A percentile compares a stretch with the other conserved stretches of the same genome.
These are phyloP conservation scores for Gymnodraco acuticeps DNA, from an alignment of 2,797 vertebrate genomes.

Conservation along the genomic window DNA sequence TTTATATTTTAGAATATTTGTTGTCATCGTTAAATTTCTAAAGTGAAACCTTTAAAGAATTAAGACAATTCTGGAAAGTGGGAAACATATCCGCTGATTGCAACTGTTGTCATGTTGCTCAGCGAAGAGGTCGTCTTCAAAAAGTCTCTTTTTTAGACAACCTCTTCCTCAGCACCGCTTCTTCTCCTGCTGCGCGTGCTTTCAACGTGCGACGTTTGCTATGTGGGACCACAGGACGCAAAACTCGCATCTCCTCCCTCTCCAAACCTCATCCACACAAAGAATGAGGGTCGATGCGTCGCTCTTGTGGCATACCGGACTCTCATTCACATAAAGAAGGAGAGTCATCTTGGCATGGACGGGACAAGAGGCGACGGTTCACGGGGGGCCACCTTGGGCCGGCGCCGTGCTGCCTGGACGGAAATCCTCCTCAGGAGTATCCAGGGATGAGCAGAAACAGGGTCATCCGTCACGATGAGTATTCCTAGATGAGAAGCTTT, in stretches of 20 bases:
- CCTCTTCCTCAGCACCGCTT: slow-evolving; percentile 85
- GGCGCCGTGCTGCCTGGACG: slow-evolving; percentile 80
- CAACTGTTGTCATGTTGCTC: slow-evolving; percentile 75
- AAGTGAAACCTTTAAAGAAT: slow-evolving; percentile 84
- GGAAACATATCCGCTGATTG: slow-evolving; percentile 70
- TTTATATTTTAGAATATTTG: slow-evolving; percentile 50
- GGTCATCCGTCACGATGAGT: slow-evolving; percentile 82
- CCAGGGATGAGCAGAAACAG: slow-evolving; percentile 88
- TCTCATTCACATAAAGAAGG: slow-evolving; percentile 86
- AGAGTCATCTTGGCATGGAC: slow-evolving; percentile 84
- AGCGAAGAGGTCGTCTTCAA: slow-evolving; percentile 74
- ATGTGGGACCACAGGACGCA: slow-evolving; percentile 70
- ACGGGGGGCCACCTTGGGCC: slow-evolving; percentile 68
- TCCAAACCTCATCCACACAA: slow-evolving; percentile 89
- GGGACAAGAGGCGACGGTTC: slow-evolving; percentile 78
- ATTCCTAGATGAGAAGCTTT: slow-evolving; percentile 81
- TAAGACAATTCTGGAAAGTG: slow-evolving; percentile 83
- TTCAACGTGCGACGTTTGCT: slow-evolving; percentile 73
- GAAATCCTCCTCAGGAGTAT: slow-evolving; percentile 88
- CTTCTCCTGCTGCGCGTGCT: slow-evolving; percentile 85
- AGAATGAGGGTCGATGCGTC: slow-evolving; percentile 87
- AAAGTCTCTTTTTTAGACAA: slow-evolving; percentile 78
- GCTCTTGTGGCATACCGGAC: slow-evolving; percentile 82
- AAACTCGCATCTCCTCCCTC: slow-evolving; percentile 83
- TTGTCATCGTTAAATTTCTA: slow-evolving; percentile 68